Evolutionary conservation across 2,797 vertebrate genomes (phyloP), one percentile per base, ranked within the genome.

Genomic region (Heterohyrax brucei): DNA sequence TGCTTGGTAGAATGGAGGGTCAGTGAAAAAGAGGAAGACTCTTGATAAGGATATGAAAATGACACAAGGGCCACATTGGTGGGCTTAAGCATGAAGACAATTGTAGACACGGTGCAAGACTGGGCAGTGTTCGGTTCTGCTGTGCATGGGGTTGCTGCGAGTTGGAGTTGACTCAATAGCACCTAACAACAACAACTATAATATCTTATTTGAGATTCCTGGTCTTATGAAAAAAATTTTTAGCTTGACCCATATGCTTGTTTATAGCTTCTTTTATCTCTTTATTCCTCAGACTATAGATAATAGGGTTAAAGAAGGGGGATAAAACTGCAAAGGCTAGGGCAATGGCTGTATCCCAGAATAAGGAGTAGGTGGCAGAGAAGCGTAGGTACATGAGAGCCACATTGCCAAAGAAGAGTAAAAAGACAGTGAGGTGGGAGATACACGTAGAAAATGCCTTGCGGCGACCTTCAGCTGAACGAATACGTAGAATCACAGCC

Each of bases 241-340:
- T 91, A 14, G 59, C 39, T 66, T 94, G 96, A 50, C n/a, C 10
- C 30, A 94, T 22, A 56, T 96, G 93, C 46, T 87, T 98, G 64
- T 92, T 95, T 7, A 97, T 62, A 28, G 96, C 92, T 70, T 93
- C 95, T 61, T 95, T 95, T 75, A 97, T 97, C 46, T 97, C 97
- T 79, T 97, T 97, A 82, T 97, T 98, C 68, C 97, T 96, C 87
- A 98, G 66, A 85, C 97, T 97, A 5, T 97, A 97, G 56, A 96
- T 97, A 53, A 97, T 94, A 26, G 96, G 97, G 24, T 98, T 97
- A n/a, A 97, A 96, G 72, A 97, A 96, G 10, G 97, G 97, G 4
- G 96, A 97, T 16, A 97, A 21, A 73, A 97, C 94, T 9, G 96
- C 93, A 33, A 97, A 97, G n/a, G 16, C 76, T 61, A 98, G 70